Evolutionary conservation across 53 echinoderm and acorn worm species (phyloP), one percentile per base, ranked within the genome.

Genomic region (Hippasteria phrygiana): DNA sequence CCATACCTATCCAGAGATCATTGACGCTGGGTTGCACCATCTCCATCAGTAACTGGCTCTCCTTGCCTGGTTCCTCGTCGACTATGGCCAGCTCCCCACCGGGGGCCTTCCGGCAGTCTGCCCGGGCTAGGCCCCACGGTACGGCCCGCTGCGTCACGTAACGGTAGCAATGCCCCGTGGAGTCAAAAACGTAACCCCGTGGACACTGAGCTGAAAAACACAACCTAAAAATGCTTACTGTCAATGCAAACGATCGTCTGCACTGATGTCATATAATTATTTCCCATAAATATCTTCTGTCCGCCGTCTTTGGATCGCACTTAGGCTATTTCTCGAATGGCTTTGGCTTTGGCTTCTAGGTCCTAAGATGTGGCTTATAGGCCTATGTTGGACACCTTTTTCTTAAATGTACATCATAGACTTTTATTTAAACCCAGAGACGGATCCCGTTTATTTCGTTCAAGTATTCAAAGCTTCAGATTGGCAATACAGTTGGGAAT

Each of bases 171-270:
- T 90, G 62, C 10, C 90, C 90, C 11, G 62, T 26, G 74, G 40
- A 73, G 20, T 90, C 72, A 28, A 40, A 42, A 2, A 43, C 42
- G 38, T 73, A 90, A 53, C 82, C 90, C 28, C 90, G 79, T 38
- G 90, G 90, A 90, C 90, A 90, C 55, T 90, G 82, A 71, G 90
- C 90, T 90, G 74, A 37, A 72, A 71, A 32, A 72, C 32, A 67
- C 6, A 20, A 20, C 4, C 24, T 28, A 26, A 27, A 3, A 67
- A 22, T 17, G 0, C 2, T 4, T 24, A 59, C n/a, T 1, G 46
- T 5, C 6, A 0, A 59, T 24, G 7, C 22, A 22, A 7, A 59
- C 59, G 59, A 45, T n/a, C 46, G 5, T 45, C 46, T 45, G 6
- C 46, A 45, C 46, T 45, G n/a, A n/a, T n/a, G n/a, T n/a, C n/a